phyloP scores from a whole-genome alignment of 2,888 invertebrate genomes.

The Drosophila yooni region DNA sequence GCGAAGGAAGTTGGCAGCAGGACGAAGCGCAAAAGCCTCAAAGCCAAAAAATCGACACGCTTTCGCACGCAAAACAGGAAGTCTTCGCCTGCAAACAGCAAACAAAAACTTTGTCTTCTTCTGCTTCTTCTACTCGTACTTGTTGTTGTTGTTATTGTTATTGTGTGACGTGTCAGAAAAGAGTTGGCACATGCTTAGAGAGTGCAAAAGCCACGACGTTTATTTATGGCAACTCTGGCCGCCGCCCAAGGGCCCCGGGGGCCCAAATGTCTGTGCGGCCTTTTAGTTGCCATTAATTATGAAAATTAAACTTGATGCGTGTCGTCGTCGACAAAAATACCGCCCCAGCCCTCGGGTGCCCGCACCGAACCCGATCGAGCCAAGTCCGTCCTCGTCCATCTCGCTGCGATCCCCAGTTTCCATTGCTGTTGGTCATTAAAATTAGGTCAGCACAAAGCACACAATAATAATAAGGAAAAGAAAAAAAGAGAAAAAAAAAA shows the following conservation, averaged over 20 bases:
- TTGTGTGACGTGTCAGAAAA: constrained; percentile 45
- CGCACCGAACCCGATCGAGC: constrained; percentile 4
- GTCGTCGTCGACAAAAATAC: constrained; percentile 66
- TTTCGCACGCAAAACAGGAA: constrained; percentile 62
- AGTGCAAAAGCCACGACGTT: constrained; percentile 46
- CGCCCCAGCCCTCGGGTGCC: constrained; percentile 38
- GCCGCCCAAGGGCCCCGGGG: constrained; percentile 22
- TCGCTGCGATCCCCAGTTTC: constrained; percentile 35
- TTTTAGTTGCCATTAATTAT: constrained; percentile 73
- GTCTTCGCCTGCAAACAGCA: constrained; percentile 38
- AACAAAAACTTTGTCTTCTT: constrained; percentile 2
- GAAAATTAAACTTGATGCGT: constrained; percentile 78
- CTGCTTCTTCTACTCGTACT: neutral
- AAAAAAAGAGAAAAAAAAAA: constrained; percentile 24
- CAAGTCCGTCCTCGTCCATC: constrained; percentile 11
- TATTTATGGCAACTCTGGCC: constrained; percentile 55
- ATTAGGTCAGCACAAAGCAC: constrained; percentile 67
- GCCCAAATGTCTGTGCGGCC: constrained; percentile 23
- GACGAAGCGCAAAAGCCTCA: constrained; percentile 9
- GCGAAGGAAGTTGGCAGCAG: constrained; percentile 9
- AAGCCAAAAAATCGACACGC: constrained; percentile 34
- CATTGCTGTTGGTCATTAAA: constrained; percentile 66
- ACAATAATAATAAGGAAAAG: constrained; percentile 35
- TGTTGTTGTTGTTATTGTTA: neutral
- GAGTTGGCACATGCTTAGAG: constrained; percentile 56